A percentile compares a stretch with the other conserved stretches of the same genome.
Conservation (phyloP, 2,113 vertebrate species). For the Dendropsophus ebraccatus region DNA sequence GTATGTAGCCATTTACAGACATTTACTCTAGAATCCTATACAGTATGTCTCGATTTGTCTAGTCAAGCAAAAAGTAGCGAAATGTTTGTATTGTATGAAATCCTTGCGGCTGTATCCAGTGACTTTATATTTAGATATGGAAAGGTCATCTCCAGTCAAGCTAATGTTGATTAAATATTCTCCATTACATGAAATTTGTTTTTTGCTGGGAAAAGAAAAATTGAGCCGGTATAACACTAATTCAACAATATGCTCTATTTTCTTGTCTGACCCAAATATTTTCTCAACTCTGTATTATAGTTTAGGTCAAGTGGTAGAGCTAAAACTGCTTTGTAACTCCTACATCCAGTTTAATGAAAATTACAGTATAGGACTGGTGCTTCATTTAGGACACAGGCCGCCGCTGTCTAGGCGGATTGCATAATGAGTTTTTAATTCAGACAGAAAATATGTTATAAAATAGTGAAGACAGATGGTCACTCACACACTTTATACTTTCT, state of each 20-base stretch:
- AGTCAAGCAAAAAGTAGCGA: neutral
- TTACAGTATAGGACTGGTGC: neutral
- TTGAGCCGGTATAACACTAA: neutral
- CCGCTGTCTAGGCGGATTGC: neutral
- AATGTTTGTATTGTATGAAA: neutral
- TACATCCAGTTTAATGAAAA: constrained; percentile 17
- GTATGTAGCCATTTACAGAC: neutral
- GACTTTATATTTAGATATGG: constrained; percentile 7
- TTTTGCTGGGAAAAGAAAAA: neutral
- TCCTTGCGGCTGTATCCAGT: neutral
- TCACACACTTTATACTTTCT: constrained; percentile 36
- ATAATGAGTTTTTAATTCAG: constrained; percentile 54
- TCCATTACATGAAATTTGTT: neutral
- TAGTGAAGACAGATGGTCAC: constrained; percentile 53
- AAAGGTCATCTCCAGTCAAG: constrained; percentile 19
- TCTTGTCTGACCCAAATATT: neutral
- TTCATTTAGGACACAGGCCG: constrained; percentile 4
- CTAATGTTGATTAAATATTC: constrained; percentile 2
- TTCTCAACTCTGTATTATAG: neutral
- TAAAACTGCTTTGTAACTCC: constrained; percentile 16
- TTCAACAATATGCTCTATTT: neutral
- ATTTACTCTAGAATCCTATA: neutral
- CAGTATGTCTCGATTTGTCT: neutral
- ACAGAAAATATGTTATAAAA: constrained; percentile 52
- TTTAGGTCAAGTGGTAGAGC: constrained; percentile 15